phyloP scores from a whole-genome alignment of 2,113 vertebrate species.

The Lipophrys pholis region DNA sequence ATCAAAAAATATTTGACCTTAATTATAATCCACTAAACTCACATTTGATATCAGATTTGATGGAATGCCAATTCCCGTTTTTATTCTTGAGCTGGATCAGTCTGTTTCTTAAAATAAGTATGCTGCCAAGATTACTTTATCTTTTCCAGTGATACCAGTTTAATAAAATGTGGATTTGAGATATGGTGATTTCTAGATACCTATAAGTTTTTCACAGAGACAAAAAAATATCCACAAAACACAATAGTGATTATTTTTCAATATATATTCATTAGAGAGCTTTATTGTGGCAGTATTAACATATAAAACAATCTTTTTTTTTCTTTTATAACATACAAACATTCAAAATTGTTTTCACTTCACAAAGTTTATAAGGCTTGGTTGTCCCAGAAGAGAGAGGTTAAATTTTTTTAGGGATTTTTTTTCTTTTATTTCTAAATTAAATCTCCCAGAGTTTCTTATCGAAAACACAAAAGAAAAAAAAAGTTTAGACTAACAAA shows the following conservation, averaged over 20 bases:
- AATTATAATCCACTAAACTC: too few species aligned
- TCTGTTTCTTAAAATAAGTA: too few species aligned
- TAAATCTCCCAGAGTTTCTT: slow-evolving; percentile 89
- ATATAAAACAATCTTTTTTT: slow-evolving; percentile 94
- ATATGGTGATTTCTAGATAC: too few species aligned
- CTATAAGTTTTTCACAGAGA: too few species aligned
- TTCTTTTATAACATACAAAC: slow-evolving; percentile 93
- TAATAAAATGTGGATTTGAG: too few species aligned
- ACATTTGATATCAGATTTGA: too few species aligned
- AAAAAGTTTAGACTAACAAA: neutral
- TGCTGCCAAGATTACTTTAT: too few species aligned
- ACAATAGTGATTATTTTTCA: slow-evolving; percentile 30
- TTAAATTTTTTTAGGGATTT: slow-evolving; percentile 65
- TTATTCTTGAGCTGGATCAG: too few species aligned
- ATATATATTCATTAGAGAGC: slow-evolving; percentile 85
- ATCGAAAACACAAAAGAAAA: slow-evolving; percentile 86
- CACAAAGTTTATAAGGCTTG: slow-evolving; percentile 97
- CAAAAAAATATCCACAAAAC: slow-evolving; percentile 4
- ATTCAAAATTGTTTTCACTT: slow-evolving; percentile 89
- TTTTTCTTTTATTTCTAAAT: slow-evolving; percentile 56
- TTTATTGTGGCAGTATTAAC: slow-evolving; percentile 95
- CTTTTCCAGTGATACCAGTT: too few species aligned
- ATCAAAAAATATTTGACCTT: too few species aligned
- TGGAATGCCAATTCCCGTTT: too few species aligned
- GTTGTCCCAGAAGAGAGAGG: slow-evolving; percentile 87